Conservation (phyloP, 2,888 invertebrate genomes). For the Phorcus lineatus region DNA sequence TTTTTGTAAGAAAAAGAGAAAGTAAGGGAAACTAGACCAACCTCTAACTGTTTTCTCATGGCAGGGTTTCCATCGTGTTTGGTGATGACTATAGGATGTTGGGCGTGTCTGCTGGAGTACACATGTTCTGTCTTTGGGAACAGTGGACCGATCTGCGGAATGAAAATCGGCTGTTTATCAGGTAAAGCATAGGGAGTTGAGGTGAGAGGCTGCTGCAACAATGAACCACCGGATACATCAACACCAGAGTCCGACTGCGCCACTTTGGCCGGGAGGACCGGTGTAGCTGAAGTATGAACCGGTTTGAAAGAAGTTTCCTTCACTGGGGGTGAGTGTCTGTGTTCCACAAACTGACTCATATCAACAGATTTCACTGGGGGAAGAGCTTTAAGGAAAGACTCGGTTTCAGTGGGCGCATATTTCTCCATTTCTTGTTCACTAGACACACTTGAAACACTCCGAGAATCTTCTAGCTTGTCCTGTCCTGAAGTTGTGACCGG, state of each 20-base stretch:
- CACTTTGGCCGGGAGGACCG: conserved; percentile 1
- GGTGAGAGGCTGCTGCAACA: not conserved
- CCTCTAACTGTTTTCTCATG: conserved; percentile 17
- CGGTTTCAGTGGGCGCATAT: conserved; percentile 49
- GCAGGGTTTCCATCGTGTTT: not conserved
- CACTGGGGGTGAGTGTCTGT: conserved; percentile 51
- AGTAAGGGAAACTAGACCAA: not conserved
- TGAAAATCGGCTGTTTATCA: not conserved
- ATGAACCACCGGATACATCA: conserved; percentile 19
- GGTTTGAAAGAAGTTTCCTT: conserved; percentile 58
- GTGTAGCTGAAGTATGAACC: conserved; percentile 10
- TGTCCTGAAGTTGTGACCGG: not conserved
- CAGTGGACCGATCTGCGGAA: conserved; percentile 49
- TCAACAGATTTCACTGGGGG: conserved; percentile 55
- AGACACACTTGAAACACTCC: not conserved
- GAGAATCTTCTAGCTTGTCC: not conserved
- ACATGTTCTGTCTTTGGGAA: conserved; percentile 43
- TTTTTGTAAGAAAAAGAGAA: too few species aligned
- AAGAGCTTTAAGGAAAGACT: conserved; percentile 54
- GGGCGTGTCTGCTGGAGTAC: not conserved
- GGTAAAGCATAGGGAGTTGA: not conserved
- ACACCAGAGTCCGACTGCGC: conserved; percentile 30
- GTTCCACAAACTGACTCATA: conserved; percentile 44
- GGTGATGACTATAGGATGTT: not conserved
- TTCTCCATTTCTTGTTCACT: conserved; percentile 40